phyloP scores from a whole-genome alignment of 2,888 invertebrate species.

The Taenaris catops region DNA sequence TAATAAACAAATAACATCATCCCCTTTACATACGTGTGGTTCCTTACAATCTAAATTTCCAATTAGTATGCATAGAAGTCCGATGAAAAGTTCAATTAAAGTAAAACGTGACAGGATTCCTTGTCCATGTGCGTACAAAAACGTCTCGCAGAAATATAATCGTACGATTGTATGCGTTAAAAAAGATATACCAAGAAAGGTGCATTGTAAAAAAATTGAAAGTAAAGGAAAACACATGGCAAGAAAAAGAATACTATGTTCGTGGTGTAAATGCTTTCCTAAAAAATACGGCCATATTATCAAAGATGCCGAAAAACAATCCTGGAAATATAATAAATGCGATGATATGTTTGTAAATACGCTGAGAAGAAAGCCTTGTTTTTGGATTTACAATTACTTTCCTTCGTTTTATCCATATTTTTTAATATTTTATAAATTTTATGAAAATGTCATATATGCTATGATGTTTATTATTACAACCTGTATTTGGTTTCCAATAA shows the following conservation, averaged over 20 bases:
- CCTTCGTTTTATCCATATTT: constrained; percentile 34
- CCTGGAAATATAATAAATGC: constrained; percentile 20
- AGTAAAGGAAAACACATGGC: constrained; percentile 2
- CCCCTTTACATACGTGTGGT: neutral
- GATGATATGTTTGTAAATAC: constrained; percentile 24
- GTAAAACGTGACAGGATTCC: neutral
- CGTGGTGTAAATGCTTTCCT: constrained; percentile 1
- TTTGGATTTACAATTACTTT: constrained; percentile 26
- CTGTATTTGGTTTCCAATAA: constrained; percentile 42
- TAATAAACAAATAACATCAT: neutral
- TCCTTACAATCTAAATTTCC: too few relatives aligned
- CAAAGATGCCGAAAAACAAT: constrained; percentile 15
- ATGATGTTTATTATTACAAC: constrained; percentile 29
- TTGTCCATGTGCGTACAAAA: neutral
- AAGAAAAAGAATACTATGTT: constrained; percentile 1
- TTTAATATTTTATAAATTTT: constrained; percentile 26
- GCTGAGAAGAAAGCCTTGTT: constrained; percentile 26
- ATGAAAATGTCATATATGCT: constrained; percentile 19
- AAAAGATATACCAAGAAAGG: neutral
- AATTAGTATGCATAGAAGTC: too few relatives aligned
- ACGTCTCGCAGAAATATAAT: neutral
- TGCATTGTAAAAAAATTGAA: neutral
- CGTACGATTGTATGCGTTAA: neutral
- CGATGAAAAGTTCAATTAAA: too few relatives aligned
- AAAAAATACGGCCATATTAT: constrained; percentile 15